phyloP scores from a whole-genome alignment of 1,140 invertebrate species.

The Brachionus manjavacas region DNA sequence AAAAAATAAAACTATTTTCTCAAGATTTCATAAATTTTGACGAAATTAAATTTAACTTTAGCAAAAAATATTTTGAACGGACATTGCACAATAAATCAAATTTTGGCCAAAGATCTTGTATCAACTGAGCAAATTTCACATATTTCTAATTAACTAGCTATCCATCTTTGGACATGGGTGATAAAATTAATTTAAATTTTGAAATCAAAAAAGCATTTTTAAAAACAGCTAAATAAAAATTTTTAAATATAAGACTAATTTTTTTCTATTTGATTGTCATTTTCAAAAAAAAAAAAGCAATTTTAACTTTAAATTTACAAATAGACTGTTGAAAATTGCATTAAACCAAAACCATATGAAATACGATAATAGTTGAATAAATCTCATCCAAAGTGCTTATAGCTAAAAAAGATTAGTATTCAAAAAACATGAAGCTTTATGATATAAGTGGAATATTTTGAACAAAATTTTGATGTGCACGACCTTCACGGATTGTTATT shows the following conservation, averaged over 20 bases:
- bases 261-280: background rate
- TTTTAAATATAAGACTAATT: background rate
- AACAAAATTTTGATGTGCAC: background rate
- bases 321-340: background rate
- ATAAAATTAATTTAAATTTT: background rate
- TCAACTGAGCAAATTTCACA: background rate
- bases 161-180: background rate
- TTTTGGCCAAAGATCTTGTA: background rate
- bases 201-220: background rate
- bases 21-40: background rate
- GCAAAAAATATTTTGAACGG: background rate
- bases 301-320: background rate
- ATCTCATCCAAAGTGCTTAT: background rate
- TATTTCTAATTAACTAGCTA: background rate
- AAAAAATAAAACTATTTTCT: background rate
- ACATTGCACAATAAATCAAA: conserved; percentile 4
- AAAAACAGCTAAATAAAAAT: background rate
- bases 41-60: background rate
- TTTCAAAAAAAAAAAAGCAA: background rate
- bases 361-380: background rate
- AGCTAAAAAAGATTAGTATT: background rate
- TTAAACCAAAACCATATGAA: background rate
- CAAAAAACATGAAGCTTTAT: background rate
- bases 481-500: background rate
- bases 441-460: background rate